A percentile compares a stretch with the other conserved stretches of the same genome.
These are phyloP conservation scores for Drosophila nigritarsus DNA, from an alignment of 2,888 invertebrate species.

Conservation along the genomic window DNA sequence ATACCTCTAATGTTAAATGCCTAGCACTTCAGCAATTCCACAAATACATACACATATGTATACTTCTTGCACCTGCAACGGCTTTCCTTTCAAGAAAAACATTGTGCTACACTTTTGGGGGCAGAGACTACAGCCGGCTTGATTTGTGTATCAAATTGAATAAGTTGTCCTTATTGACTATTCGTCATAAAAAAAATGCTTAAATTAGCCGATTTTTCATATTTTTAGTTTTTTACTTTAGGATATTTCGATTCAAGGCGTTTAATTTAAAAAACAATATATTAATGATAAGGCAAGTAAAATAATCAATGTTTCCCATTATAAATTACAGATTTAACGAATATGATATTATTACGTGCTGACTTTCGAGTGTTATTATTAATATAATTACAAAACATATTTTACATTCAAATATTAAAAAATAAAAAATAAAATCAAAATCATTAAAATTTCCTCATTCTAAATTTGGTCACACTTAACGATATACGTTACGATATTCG, in stretches of 20 bases:
- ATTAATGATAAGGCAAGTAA: not conserved
- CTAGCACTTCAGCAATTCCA: not conserved
- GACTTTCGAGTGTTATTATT: not conserved
- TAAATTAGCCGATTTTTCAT: not conserved
- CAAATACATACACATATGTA: not conserved
- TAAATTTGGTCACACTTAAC: conserved; percentile 7
- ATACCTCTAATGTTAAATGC: not conserved
- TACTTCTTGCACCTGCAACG: not conserved
- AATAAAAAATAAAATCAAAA: not conserved
- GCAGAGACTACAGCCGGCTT: not conserved
- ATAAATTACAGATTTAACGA: not conserved
- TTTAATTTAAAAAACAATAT: not conserved
- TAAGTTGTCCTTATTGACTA: not conserved
- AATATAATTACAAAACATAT: not conserved
- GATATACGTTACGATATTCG: conserved; percentile 13
- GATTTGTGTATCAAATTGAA: not conserved
- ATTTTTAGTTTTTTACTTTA: not conserved
- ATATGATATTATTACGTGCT: not conserved
- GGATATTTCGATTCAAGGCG: no score
- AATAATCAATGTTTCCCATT: not conserved
- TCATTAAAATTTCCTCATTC: conserved; percentile 11
- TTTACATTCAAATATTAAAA: not conserved
- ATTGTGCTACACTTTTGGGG: no score
- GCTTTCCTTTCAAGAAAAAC: not conserved
- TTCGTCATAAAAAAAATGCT: not conserved